Conservation (phyloP, 1,140 invertebrate genomes). For the Drosophila quadrilineata region DNA sequence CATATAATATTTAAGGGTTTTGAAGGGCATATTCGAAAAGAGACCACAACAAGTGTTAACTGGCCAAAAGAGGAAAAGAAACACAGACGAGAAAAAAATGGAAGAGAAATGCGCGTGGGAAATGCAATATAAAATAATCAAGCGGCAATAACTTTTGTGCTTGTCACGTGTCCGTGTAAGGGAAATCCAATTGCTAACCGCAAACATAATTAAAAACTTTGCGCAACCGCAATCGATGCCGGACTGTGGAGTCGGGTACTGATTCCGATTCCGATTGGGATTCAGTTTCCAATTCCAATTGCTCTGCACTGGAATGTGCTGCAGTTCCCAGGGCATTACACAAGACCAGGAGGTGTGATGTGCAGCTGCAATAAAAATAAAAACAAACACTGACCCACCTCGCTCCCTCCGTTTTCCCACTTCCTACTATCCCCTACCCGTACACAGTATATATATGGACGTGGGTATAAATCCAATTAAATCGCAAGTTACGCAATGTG, state of each 20-base stretch:
- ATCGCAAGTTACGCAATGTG: slow-evolving; percentile 78
- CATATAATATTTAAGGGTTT: slow-evolving; percentile 50
- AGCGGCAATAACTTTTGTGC: slow-evolving; percentile 31
- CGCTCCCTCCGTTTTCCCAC: too few relatives aligned
- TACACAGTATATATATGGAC: too few relatives aligned
- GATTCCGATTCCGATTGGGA: slow-evolving; percentile 31
- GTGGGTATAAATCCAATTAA: slow-evolving; percentile 76
- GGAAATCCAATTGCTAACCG: slow-evolving; percentile 75
- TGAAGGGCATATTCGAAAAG: not conserved
- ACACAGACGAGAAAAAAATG: not conserved
- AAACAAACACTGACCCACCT: slow-evolving; percentile 43
- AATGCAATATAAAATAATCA: slow-evolving; percentile 39
- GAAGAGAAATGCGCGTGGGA: not conserved
- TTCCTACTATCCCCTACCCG: too few relatives aligned
- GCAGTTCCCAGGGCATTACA: slow-evolving; percentile 23
- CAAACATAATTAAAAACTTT: slow-evolving; percentile 80
- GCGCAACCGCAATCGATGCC: slow-evolving; percentile 69
- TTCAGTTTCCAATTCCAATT: slow-evolving; percentile 16
- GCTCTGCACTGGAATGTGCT: slow-evolving; percentile 11
- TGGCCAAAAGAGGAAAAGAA: not conserved
- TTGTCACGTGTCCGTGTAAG: slow-evolving; percentile 48
- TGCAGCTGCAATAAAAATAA: slow-evolving; percentile 63
- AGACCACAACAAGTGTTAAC: not conserved
- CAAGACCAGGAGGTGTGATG: slow-evolving; percentile 1
- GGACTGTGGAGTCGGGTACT: slow-evolving; percentile 29